phyloP scores from a whole-genome alignment of 2,888 invertebrate genomes.

The Aricia artaxerxes region DNA sequence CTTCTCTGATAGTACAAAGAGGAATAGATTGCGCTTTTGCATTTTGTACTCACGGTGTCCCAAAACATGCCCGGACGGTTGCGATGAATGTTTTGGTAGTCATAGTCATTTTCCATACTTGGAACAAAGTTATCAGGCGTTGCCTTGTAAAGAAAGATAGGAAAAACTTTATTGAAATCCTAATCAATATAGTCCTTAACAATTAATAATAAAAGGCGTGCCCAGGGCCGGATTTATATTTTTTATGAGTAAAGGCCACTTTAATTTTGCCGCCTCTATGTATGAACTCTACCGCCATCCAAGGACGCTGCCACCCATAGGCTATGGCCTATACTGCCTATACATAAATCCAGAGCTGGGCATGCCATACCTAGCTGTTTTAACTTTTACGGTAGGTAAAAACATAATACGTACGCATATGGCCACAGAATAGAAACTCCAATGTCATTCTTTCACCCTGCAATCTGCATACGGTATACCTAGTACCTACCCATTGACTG shows the following conservation, averaged over 20 bases:
- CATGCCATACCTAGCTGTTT: background rate
- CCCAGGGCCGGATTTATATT: too few relatives aligned
- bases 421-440: too few relatives aligned
- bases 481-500: background rate
- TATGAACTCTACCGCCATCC: too few relatives aligned
- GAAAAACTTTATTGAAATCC: background rate
- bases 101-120: constrained; percentile 53
- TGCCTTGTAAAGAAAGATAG: constrained; percentile 40
- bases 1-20: too few relatives aligned
- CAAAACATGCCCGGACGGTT: constrained; percentile 64
- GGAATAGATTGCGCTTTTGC: background rate
- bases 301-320: too few relatives aligned
- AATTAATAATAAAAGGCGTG: too few relatives aligned
- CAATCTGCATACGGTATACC: background rate
- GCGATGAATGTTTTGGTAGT: constrained; percentile 64
- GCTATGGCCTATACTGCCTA: too few relatives aligned
- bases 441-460: background rate
- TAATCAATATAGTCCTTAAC: background rate
- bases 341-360: too few relatives aligned
- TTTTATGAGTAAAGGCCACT: too few relatives aligned
- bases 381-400: background rate
- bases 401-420: background rate
- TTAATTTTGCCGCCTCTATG: too few relatives aligned
- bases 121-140: constrained; percentile 41
- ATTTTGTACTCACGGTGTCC: constrained; percentile 59